phyloP scores from a whole-genome alignment of 1,140 invertebrate species.

The Drosophila nasuta region DNA sequence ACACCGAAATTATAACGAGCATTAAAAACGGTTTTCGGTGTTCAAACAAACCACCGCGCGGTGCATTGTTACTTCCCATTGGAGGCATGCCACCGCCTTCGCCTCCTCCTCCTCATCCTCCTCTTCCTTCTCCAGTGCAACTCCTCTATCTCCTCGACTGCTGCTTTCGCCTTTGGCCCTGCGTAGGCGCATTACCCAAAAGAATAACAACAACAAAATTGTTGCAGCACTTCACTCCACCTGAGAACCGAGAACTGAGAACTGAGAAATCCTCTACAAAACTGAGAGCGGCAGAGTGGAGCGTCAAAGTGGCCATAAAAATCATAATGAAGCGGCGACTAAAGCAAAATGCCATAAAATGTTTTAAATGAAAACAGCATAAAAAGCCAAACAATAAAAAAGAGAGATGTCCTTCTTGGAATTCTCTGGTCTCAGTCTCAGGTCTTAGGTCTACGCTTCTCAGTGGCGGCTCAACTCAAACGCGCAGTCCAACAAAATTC shows the following conservation, averaged over 20 bases:
- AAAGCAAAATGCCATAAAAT: slow-evolving; percentile 82
- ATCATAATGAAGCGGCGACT: slow-evolving; percentile 82
- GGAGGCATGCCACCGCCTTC: slow-evolving; percentile 7
- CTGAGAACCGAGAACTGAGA: slow-evolving; percentile 23
- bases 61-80: slow-evolving; percentile 25
- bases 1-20: slow-evolving; percentile 74
- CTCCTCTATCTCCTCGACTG: neutral
- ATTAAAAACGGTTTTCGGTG: slow-evolving; percentile 66
- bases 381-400: slow-evolving; percentile 39
- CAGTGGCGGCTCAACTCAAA: slow-evolving; percentile 61
- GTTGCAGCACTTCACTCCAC: slow-evolving; percentile 41
- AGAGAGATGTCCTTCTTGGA: slow-evolving; percentile 74
- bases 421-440: slow-evolving; percentile 50
- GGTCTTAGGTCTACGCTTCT: slow-evolving; percentile 13
- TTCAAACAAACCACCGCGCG: slow-evolving; percentile 64
- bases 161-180: neutral
- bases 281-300: slow-evolving; percentile 27
- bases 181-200: slow-evolving; percentile 43
- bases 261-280: neutral
- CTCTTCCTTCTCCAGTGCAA: slow-evolving; percentile 2
- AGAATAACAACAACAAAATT: slow-evolving; percentile 7
- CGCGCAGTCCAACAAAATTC: slow-evolving; percentile 39
- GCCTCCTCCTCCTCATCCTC: slow-evolving; percentile 1
- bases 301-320: slow-evolving; percentile 78
- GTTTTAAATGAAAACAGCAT: slow-evolving; percentile 75